Conservation (phyloP, 2,888 invertebrate genomes). For the Drepanosiphum platanoidis region DNA sequence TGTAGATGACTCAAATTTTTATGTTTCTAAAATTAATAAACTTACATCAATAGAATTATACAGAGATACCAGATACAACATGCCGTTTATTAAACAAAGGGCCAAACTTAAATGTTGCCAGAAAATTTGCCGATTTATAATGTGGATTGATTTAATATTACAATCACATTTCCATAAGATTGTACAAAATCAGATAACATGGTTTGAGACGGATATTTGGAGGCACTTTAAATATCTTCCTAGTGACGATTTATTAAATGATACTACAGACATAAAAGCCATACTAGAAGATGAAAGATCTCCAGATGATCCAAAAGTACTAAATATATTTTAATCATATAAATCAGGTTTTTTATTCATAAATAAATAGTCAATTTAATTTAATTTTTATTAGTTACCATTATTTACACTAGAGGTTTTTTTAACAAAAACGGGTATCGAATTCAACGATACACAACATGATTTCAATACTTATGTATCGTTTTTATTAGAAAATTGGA, state of each 20-base stretch:
- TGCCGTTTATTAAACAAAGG: conserved; percentile 5
- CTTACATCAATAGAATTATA: background rate
- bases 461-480: conserved; percentile 28
- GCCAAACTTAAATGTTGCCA: conserved; percentile 27
- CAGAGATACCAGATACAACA: background rate
- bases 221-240: conserved; percentile 44
- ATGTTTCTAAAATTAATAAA: background rate
- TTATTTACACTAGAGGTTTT: conserved; percentile 32
- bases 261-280: background rate
- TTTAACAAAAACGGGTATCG: background rate
- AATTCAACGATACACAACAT: background rate
- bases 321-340: background rate
- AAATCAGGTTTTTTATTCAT: background rate
- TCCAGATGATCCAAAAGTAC: conserved; percentile 41
- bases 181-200: conserved; percentile 11
- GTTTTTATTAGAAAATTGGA: conserved; percentile 47
- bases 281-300: background rate
- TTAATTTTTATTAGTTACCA: conserved; percentile 8
- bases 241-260: background rate
- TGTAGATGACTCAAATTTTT: background rate
- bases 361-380: background rate
- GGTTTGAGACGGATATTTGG: background rate
- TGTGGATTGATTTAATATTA: conserved; percentile 4
- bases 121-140: conserved; percentile 27
- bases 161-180: conserved; percentile 26